Conservation (phyloP, 2,113 vertebrate species). For the Cricetomys ansorgei region DNA sequence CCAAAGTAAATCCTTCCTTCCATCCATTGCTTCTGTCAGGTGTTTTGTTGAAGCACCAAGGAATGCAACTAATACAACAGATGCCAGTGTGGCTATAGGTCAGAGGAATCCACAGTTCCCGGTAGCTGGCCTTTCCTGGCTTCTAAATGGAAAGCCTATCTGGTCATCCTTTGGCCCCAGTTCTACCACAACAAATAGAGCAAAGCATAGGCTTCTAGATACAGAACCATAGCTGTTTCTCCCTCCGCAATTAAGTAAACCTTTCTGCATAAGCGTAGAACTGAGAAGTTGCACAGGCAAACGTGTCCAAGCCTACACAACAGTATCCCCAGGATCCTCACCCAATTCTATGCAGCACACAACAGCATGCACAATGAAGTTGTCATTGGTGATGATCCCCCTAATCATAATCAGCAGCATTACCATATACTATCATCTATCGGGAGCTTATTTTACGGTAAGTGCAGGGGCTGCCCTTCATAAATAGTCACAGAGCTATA, state of each 20-base stretch:
- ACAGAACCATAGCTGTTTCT: background rate
- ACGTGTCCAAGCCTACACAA: background rate
- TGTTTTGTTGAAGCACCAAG: background rate
- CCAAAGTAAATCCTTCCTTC: background rate
- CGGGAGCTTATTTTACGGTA: background rate
- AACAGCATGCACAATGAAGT: background rate
- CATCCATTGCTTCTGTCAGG: background rate
- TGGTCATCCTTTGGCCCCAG: background rate
- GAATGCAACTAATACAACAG: background rate
- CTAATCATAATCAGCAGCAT: background rate
- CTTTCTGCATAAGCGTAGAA: background rate
- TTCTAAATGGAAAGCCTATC: background rate
- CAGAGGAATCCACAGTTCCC: background rate
- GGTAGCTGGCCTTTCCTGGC: background rate
- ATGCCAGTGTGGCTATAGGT: background rate
- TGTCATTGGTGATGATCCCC: background rate
- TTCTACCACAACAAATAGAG: background rate
- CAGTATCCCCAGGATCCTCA: background rate
- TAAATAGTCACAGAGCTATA: background rate
- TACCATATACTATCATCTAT: background rate
- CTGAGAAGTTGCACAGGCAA: background rate
- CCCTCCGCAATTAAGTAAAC: constrained; percentile 5
- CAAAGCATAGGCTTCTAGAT: background rate
- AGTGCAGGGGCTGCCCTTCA: background rate
- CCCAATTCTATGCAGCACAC: background rate